These are phyloP conservation scores for Scomber japonicus DNA, from an alignment of 2,113 vertebrate genomes.

Conservation along the genomic window DNA sequence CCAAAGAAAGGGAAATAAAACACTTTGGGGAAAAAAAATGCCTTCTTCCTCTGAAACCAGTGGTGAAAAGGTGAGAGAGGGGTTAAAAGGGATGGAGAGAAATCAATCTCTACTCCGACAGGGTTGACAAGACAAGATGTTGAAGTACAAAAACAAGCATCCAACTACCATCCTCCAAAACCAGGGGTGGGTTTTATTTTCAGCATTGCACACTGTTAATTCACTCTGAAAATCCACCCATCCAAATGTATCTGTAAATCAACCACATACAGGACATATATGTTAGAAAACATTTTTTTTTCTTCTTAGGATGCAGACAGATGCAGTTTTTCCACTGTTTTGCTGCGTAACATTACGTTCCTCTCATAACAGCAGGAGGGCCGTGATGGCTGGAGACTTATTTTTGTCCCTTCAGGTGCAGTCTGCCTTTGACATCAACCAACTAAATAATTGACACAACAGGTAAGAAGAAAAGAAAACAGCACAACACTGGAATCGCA, in stretches of 20 bases:
- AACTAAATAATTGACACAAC: slow-evolving; percentile 38
- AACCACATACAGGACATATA: background rate
- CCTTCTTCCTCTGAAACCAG: slow-evolving; percentile 21
- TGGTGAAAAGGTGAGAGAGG: background rate
- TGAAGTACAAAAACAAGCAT: slow-evolving; percentile 43
- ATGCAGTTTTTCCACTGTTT: slow-evolving; percentile 4
- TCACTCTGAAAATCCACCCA: slow-evolving; percentile 1
- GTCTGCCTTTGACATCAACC: slow-evolving; percentile 51
- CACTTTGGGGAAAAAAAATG: background rate
- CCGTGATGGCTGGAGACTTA: slow-evolving; percentile 22
- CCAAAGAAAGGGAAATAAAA: slow-evolving; percentile 45
- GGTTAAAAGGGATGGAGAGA: slow-evolving; percentile 14
- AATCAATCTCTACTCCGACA: background rate
- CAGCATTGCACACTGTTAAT: background rate
- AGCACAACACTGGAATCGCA: slow-evolving; percentile 60
- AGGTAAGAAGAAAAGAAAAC: slow-evolving; percentile 13
- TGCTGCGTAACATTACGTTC: slow-evolving; percentile 19
- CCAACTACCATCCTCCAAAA: slow-evolving; percentile 26
- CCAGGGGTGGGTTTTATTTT: slow-evolving; percentile 18
- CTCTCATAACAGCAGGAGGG: slow-evolving; percentile 33
- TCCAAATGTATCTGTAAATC: slow-evolving; percentile 4
- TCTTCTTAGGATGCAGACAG: slow-evolving; percentile 6
- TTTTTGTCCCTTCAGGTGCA: slow-evolving; percentile 33
- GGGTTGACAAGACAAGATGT: slow-evolving; percentile 12
- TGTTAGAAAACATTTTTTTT: background rate